Evolutionary conservation across 2,113 vertebrate species (phyloP).

Genomic region (Saiga tatarica): DNA sequence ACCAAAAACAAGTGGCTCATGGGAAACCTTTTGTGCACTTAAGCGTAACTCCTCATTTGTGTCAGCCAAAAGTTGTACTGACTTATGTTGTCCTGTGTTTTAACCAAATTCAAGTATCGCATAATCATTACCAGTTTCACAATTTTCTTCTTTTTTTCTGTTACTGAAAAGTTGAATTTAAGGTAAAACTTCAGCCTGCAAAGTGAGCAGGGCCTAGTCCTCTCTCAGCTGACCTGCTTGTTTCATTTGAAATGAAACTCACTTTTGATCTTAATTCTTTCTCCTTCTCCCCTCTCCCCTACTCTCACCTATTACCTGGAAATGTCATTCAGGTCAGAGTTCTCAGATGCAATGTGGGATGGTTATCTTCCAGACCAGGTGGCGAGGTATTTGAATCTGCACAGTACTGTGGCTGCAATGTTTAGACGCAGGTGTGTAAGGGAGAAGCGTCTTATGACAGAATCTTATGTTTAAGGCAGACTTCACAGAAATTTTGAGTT

Average conservation of each 20-base stretch:
- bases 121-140: conserved; percentile 59
- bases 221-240: conserved; percentile 33
- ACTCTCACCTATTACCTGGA: conserved; percentile 39
- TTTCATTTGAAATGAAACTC: conserved; percentile 63
- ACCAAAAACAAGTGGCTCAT: conserved; percentile 71
- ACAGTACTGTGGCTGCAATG: accelerated
- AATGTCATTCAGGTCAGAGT: conserved; percentile 24
- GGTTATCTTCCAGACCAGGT: not conserved
- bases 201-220: not conserved
- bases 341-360: conserved; percentile 19
- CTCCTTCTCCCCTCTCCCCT: not conserved
- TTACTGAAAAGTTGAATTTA: not conserved
- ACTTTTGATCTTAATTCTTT: conserved; percentile 12
- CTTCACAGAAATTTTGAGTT: not conserved
- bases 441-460: not conserved
- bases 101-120: conserved; percentile 53
- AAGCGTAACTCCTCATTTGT: conserved; percentile 71
- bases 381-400: not conserved
- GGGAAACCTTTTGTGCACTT: conserved; percentile 57
- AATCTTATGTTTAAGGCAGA: not conserved
- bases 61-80: conserved; percentile 58
- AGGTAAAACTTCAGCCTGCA: conserved; percentile 59
- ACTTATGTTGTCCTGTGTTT: conserved; percentile 37
- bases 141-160: conserved; percentile 39
- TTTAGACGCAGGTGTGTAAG: not conserved